A percentile compares a stretch with the other conserved stretches of the same genome.
Evolutionary conservation across 64 coral and sea anemone genomes (phyloP).

Genomic region (Actinia equina): DNA sequence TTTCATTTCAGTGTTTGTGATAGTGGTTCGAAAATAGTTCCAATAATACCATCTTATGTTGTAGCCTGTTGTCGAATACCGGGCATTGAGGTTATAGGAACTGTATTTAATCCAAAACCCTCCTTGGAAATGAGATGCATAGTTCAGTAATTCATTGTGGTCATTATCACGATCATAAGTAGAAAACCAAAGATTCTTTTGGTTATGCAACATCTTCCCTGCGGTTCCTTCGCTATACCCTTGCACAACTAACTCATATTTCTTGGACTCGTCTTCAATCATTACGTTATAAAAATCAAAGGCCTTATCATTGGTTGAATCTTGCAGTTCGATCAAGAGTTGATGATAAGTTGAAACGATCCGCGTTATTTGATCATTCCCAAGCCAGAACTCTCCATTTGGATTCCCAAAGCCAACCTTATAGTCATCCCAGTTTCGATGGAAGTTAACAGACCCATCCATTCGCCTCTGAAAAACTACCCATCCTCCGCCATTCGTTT

Average conservation of each 20-base stretch:
- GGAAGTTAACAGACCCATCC: constrained; percentile 33
- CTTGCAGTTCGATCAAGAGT: constrained; percentile 31
- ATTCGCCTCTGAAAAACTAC: constrained; percentile 48
- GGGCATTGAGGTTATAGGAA: neutral
- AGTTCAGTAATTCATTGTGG: neutral
- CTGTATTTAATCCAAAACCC: neutral
- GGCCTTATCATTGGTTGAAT: neutral
- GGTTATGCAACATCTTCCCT: neutral
- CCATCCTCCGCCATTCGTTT: constrained; percentile 62
- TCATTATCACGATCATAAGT: neutral
- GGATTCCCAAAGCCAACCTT: constrained; percentile 36
- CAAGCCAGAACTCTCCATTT: constrained; percentile 58
- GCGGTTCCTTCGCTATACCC: neutral
- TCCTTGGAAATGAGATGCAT: neutral
- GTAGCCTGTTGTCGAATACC: neutral
- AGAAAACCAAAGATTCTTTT: neutral
- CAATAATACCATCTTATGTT: neutral
- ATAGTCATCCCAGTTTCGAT: constrained; percentile 8
- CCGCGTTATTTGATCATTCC: constrained; percentile 40
- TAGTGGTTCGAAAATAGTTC: neutral
- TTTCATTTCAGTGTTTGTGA: neutral
- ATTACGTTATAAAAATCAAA: constrained; percentile 19
- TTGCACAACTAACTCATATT: neutral
- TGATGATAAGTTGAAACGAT: neutral
- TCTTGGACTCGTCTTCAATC: neutral